Percentiles rank a stretch among this genome's conserved stretches.
phyloP scores from a whole-genome alignment of 1,140 invertebrate species.

The Drosophila aff. region DNA sequence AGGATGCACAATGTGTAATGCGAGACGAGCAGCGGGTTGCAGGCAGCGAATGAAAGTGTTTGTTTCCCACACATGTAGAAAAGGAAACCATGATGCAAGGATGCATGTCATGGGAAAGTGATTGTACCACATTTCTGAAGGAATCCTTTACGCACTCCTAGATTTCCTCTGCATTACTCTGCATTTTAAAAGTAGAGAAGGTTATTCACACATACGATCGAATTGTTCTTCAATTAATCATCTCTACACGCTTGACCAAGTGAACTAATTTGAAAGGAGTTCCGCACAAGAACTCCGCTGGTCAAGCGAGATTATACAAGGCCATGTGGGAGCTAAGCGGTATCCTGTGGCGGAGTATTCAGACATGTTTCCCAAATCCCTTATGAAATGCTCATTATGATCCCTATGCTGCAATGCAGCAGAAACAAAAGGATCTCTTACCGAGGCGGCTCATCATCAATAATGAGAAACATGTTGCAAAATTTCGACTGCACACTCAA shows the following conservation, averaged over 20 bases:
- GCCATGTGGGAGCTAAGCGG: conserved; percentile 51
- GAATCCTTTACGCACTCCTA: conserved; percentile 23
- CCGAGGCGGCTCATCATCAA: conserved; percentile 58
- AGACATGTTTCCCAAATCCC: conserved; percentile 50
- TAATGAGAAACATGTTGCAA: conserved; percentile 81
- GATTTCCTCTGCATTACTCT: conserved; percentile 43
- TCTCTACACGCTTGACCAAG: conserved; percentile 56
- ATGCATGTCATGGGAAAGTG: conserved; percentile 76
- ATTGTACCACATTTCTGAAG: conserved; percentile 31
- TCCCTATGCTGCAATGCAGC: conserved; percentile 25
- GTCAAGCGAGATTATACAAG: conserved; percentile 63
- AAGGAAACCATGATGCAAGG: conserved; percentile 40
- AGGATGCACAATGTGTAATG: conserved; percentile 70
- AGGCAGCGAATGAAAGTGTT: conserved; percentile 63
- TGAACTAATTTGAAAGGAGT: conserved; percentile 41
- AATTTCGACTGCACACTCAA: conserved; percentile 67
- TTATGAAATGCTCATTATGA: conserved; percentile 63
- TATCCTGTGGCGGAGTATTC: conserved; percentile 41
- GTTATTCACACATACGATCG: conserved; percentile 2
- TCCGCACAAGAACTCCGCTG: conserved; percentile 25
- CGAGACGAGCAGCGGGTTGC: conserved; percentile 46
- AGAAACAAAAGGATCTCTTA: conserved; percentile 32
- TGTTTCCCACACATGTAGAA: conserved; percentile 64
- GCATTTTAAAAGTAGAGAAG: conserved; percentile 27
- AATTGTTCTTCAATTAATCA: conserved; percentile 46